Percentiles rank a stretch among this genome's conserved stretches.
These are phyloP conservation scores for Clavelina lepadiformis DNA, from an alignment of 23 tunicate genomes.

Conservation along the genomic window DNA sequence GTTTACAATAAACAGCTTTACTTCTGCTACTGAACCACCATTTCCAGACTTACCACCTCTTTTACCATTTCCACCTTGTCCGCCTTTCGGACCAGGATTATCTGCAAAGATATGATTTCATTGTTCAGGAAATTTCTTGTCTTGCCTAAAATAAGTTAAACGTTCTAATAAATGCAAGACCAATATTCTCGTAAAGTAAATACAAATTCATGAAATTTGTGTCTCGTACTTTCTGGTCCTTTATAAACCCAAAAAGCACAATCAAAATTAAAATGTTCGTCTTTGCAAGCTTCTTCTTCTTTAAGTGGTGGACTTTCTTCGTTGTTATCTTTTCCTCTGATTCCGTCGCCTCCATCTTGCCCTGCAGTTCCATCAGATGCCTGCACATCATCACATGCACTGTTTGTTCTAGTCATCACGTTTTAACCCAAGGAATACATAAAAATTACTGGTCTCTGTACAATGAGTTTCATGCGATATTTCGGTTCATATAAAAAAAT, in stretches of 20 bases:
- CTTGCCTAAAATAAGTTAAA: no score
- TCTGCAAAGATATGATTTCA: neutral
- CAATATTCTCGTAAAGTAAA: no score
- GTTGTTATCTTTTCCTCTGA: constrained; percentile 5
- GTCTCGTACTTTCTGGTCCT: no score
- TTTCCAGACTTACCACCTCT: constrained; percentile 6
- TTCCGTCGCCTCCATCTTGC: constrained; percentile 20
- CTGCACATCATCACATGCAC: constrained; percentile 2
- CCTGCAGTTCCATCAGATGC: constrained; percentile 17
- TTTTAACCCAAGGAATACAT: no score
- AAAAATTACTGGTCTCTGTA: no score
- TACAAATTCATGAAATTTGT: no score
- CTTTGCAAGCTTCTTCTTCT: neutral
- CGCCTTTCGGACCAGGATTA: constrained; percentile 22
- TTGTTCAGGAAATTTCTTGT: no score
- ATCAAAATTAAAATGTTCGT: constrained; percentile 1
- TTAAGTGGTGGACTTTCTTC: constrained; percentile 5
- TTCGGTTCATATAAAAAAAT: no score
- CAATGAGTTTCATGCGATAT: no score
- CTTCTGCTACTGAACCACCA: constrained; percentile 11
- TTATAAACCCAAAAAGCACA: no score
- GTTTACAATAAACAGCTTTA: neutral
- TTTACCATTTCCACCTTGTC: neutral
- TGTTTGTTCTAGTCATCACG: no score
- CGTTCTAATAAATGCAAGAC: no score